Evolutionary conservation across 2,888 invertebrate species (phyloP), one percentile per base, ranked within the genome.

Genomic region (Temnothorax ravouxi): DNA sequence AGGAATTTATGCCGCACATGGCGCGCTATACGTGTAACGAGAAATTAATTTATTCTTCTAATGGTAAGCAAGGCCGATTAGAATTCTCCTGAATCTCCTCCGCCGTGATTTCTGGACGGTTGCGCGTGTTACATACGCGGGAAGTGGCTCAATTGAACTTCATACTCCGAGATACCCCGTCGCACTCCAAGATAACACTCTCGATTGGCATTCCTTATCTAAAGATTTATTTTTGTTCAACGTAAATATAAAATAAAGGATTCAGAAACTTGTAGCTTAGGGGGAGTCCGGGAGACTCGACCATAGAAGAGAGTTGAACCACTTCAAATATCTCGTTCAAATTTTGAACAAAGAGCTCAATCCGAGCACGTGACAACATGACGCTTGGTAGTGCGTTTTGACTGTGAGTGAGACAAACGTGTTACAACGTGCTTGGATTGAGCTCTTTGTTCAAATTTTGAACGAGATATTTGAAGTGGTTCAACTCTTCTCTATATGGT

Each of bases 41-140:
- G 67, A n/a, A 54, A 3, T 38, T 62, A 62, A 74, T 80, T 80
- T 71, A n/a, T 44, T 77, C 44, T 29, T 6, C n/a, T 3, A 25
- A 69, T 25, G n/a, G 11, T n/a, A 29, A 77, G 41, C 9, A 1
- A 71, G 34, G 3, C 13, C 2, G 44, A 29, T 56, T 54, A 15
- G n/a, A 54, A 54, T 77, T 44, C n/a, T 54, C 38, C 18, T 38
- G 13, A 54, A 15, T 4, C 6, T 71, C 29, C 11, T 18, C 44
- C n/a, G 11, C n/a, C 2, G 59, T 38, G 47, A 74, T 59, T 77
- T 67, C 29, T 15, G n/a, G 11, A 38, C 21, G 2, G 18, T 29
- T 44, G n/a, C 15, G 41, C n/a, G 9, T 41, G 69, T 76, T 44
- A 59, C 13, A 13, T 11, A 29, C 47, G 34, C 11, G 38, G 25